Evolutionary conservation across 2,797 vertebrate species (phyloP).

Genomic region (Hapalemur alaotrensis): DNA sequence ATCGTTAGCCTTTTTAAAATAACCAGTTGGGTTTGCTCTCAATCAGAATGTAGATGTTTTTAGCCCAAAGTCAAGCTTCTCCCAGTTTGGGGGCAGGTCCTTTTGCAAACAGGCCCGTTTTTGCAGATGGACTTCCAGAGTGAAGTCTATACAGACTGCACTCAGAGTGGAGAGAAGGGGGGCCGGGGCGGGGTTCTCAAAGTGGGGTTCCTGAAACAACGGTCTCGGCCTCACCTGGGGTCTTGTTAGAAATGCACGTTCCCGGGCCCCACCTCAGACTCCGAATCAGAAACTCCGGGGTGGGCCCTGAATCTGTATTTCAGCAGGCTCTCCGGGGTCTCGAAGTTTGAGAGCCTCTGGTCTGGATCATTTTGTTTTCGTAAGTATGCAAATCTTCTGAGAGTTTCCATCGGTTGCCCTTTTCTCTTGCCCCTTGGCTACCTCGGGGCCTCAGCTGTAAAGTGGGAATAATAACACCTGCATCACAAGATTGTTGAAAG

Average conservation of each 20-base stretch:
- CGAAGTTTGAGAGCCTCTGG: background rate
- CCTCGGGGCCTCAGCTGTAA: background rate
- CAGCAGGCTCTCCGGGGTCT: background rate
- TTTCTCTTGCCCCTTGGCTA: background rate
- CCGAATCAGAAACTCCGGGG: background rate
- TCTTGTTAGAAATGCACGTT: background rate
- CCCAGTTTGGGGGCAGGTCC: background rate
- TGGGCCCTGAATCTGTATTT: background rate
- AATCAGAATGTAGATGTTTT: background rate
- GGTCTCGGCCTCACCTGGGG: background rate
- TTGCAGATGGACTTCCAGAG: background rate
- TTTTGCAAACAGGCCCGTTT: background rate
- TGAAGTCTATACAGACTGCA: background rate
- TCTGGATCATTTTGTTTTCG: background rate
- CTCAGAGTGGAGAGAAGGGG: background rate
- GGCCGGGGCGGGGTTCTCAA: background rate
- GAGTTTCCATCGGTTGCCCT: background rate
- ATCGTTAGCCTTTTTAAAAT: constrained; percentile 49
- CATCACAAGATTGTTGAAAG: background rate
- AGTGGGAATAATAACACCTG: background rate
- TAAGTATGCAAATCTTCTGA: background rate
- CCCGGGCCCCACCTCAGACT: background rate
- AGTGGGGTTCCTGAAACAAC: background rate
- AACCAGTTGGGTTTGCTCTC: background rate
- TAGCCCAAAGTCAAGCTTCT: constrained; percentile 45